These are phyloP conservation scores for Trichosurus vulpecula DNA, from an alignment of 2,797 vertebrate species.

Conservation along the genomic window DNA sequence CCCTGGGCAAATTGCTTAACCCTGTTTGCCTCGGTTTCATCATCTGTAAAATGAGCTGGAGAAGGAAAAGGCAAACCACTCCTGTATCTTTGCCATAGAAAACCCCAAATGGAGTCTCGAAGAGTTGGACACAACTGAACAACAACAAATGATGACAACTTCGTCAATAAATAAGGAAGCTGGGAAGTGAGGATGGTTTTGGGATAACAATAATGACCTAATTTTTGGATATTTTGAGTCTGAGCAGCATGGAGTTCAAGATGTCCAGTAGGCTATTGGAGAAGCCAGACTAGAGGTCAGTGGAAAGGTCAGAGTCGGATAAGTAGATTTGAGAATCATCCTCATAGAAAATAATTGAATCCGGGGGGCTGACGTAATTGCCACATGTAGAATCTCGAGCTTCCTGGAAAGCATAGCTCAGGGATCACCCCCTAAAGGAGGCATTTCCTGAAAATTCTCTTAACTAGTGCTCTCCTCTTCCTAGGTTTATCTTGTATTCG, in stretches of 20 bases:
- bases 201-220: too few relatives aligned
- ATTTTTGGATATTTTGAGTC: neutral
- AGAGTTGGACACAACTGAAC: neutral
- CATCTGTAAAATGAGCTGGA: neutral
- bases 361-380: neutral
- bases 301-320: neutral
- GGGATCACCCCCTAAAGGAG: too few relatives aligned
- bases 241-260: neutral
- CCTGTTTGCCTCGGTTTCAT: neutral
- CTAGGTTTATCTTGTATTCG: neutral
- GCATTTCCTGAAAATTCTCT: too few relatives aligned
- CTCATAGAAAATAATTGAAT: neutral
- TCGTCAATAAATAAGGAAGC: neutral
- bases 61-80: neutral
- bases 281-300: neutral
- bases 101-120: neutral
- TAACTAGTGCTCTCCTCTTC: neutral
- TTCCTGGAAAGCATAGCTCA: neutral
- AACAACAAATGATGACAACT: neutral
- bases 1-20: neutral
- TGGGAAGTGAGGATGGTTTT: too few relatives aligned
- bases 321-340: neutral
- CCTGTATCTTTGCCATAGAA: neutral
- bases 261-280: neutral
- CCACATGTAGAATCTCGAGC: neutral